Percentiles rank a stretch among this genome's conserved stretches.
Evolutionary conservation across 2,888 invertebrate species (phyloP).

Genomic region (Argyra leucocephala): DNA sequence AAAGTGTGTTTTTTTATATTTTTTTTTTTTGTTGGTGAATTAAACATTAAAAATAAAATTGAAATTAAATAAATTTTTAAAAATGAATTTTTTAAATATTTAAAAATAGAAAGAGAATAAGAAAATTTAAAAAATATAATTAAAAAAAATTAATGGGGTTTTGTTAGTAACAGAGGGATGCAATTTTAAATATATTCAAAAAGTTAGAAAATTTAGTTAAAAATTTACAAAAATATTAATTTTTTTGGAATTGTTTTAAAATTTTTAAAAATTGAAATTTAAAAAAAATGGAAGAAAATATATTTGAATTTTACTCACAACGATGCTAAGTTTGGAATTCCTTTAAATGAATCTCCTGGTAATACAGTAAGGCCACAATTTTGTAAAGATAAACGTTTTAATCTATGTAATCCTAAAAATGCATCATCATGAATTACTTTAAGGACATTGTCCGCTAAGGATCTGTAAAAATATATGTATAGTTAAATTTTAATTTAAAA

Average conservation of each 20-base stretch:
- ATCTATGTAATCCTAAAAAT: conserved; percentile 46
- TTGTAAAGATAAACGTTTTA: conserved; percentile 43
- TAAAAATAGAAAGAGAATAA: no score
- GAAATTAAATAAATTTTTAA: no score
- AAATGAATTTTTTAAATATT: no score
- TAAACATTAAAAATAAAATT: no score
- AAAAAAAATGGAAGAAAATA: background rate
- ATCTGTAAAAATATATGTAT: conserved; percentile 47
- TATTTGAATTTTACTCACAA: conserved; percentile 39
- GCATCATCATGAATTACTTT: conserved; percentile 57
- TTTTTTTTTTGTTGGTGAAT: no score
- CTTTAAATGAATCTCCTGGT: conserved; percentile 41
- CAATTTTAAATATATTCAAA: background rate
- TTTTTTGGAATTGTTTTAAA: background rate
- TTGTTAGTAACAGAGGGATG: no score
- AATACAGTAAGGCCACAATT: conserved; percentile 44
- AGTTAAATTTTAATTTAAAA: conserved; percentile 16
- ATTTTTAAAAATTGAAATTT: no score
- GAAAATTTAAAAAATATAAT: no score
- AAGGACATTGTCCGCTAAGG: conserved; percentile 67
- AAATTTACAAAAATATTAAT: background rate
- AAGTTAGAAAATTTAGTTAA: conserved; percentile 1
- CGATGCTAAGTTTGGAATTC: conserved; percentile 38
- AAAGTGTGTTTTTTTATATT: no score
- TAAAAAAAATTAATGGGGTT: no score